Conservation (phyloP, 2,797 vertebrate species). For the Micromesistius poutassou region DNA sequence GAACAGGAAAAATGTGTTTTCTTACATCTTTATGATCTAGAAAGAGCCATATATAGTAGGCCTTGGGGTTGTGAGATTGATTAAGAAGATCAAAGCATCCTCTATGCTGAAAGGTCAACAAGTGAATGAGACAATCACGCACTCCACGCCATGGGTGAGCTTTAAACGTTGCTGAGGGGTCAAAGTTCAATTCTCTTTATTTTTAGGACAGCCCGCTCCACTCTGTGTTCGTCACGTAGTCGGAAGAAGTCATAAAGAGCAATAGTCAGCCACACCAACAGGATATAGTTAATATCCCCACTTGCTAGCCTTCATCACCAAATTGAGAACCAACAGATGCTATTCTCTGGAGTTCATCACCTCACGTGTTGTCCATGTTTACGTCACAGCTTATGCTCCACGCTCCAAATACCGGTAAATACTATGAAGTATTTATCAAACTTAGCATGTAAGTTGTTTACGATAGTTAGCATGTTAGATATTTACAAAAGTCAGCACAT, state of each 20-base stretch:
- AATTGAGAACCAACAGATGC: neutral
- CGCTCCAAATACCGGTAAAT: conserved; percentile 42
- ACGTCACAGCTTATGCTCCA: conserved; percentile 23
- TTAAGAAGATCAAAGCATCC: neutral
- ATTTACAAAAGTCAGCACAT: too few relatives aligned
- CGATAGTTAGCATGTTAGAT: neutral
- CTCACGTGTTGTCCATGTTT: conserved; percentile 1
- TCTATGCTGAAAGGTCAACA: neutral
- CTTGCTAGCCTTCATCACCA: neutral
- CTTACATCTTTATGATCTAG: neutral
- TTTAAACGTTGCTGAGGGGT: neutral
- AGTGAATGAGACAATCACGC: neutral
- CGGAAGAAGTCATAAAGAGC: neutral
- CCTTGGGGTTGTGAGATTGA: neutral
- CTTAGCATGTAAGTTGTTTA: conserved; percentile 15
- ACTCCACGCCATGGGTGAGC: neutral
- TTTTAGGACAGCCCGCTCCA: neutral
- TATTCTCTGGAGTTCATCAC: neutral
- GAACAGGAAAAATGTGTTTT: neutral
- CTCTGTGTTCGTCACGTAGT: neutral
- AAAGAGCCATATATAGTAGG: neutral
- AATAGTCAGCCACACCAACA: neutral
- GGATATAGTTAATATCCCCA: conserved; percentile 5
- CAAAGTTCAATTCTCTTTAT: neutral
- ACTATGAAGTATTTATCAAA: neutral